Conservation (phyloP, 2,888 invertebrate genomes). For the Parnassius apollo region DNA sequence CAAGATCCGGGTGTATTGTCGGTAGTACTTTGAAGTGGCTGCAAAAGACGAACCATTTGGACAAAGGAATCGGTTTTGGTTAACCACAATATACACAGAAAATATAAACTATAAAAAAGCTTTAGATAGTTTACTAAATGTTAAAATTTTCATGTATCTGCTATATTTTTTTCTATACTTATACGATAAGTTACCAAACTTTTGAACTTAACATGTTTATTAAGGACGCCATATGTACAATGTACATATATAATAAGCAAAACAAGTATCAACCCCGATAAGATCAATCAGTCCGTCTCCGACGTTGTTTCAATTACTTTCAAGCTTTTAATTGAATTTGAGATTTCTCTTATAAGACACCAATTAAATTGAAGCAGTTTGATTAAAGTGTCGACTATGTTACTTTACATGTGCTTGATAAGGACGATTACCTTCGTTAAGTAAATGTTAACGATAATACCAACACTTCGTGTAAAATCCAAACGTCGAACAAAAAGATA, state of each 20-base stretch:
- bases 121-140: not conserved
- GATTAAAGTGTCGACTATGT: constrained; percentile 60
- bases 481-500: constrained; percentile 35
- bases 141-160: not conserved
- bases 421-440: constrained; percentile 54
- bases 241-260: constrained; percentile 35
- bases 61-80: constrained; percentile 47
- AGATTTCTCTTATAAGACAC: constrained; percentile 52
- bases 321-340: constrained; percentile 62
- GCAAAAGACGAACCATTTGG: constrained; percentile 61
- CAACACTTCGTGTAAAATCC: constrained; percentile 43
- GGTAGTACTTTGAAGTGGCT: constrained; percentile 71
- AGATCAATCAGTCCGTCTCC: constrained; percentile 49
- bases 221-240: constrained; percentile 30
- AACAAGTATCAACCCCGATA: constrained; percentile 37
- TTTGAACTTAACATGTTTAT: constrained; percentile 48
- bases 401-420: constrained; percentile 59
- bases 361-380: constrained; percentile 63
- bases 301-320: constrained; percentile 56
- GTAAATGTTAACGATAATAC: constrained; percentile 51
- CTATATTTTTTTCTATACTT: too few species aligned
- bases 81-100: constrained; percentile 13
- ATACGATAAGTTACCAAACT: not conserved
- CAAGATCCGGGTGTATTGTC: constrained; percentile 60
- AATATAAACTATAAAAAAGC: constrained; percentile 1